Evolutionary conservation across 2,113 vertebrate species (phyloP).

Genomic region (Petrocephalus zakoni): DNA sequence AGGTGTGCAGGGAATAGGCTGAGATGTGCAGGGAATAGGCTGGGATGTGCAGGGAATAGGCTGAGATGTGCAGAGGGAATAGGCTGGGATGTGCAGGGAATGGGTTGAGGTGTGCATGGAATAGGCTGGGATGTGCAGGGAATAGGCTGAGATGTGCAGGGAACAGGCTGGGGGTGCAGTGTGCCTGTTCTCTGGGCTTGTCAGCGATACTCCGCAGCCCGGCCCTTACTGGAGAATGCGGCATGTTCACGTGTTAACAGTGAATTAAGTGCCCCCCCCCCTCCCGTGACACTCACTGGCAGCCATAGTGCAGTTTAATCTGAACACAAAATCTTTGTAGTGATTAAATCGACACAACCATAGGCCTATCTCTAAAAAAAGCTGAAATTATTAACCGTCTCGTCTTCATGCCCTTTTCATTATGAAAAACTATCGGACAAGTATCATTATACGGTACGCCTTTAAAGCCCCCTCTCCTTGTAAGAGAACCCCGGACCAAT

Average conservation of each 20-base stretch:
- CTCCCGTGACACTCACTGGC: not conserved
- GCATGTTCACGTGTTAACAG: not conserved
- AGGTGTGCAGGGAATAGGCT: too few species aligned
- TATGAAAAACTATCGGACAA: not conserved
- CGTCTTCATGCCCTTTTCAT: not conserved
- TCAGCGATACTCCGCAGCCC: not conserved
- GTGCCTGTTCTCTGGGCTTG: too few species aligned
- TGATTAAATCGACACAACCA: not conserved
- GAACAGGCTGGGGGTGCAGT: too few species aligned
- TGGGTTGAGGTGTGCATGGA: too few species aligned
- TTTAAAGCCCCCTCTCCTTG: not conserved
- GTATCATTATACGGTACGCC: not conserved
- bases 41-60: too few species aligned
- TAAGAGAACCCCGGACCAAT: not conserved
- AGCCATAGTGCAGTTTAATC: not conserved
- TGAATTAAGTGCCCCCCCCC: not conserved
- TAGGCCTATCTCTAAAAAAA: not conserved
- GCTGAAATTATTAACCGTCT: not conserved
- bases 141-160: too few species aligned
- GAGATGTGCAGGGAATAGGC: too few species aligned
- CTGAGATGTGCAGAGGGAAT: too few species aligned
- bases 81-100: too few species aligned
- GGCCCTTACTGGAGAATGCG: not conserved
- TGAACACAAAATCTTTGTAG: not conserved
- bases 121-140: too few species aligned